Evolutionary conservation across 2,113 vertebrate genomes (phyloP).

Genomic region (Ascaphus truei): DNA sequence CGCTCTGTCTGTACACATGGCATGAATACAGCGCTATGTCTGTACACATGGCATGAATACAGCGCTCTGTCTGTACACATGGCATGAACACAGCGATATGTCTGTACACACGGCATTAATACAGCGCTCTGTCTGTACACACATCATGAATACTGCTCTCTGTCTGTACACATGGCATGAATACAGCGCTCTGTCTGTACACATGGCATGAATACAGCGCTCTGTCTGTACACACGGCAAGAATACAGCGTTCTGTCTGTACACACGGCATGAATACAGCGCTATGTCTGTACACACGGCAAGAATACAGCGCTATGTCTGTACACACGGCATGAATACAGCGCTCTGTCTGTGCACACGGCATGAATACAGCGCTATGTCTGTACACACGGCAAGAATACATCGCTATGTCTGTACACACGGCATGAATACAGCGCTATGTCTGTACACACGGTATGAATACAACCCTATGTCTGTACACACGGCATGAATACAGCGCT

Average conservation of each 20-base stretch:
- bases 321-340: background rate
- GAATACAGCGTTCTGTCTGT: background rate
- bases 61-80: background rate
- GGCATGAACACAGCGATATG: background rate
- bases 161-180: background rate
- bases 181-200: background rate
- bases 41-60: background rate
- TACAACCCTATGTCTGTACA: background rate
- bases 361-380: background rate
- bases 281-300: background rate
- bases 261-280: background rate
- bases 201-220: background rate
- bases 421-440: background rate
- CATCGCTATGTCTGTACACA: background rate
- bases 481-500: background rate
- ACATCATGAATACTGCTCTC: background rate
- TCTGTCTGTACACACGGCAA: background rate
- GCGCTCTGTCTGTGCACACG: background rate
- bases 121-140: background rate
- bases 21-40: background rate
- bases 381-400: background rate
- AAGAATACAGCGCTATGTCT: background rate
- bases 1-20: background rate
- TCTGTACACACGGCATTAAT: background rate
- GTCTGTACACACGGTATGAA: background rate